These are phyloP conservation scores for Lucifuga dentata DNA, from an alignment of 2,113 vertebrate species.

Conservation along the genomic window DNA sequence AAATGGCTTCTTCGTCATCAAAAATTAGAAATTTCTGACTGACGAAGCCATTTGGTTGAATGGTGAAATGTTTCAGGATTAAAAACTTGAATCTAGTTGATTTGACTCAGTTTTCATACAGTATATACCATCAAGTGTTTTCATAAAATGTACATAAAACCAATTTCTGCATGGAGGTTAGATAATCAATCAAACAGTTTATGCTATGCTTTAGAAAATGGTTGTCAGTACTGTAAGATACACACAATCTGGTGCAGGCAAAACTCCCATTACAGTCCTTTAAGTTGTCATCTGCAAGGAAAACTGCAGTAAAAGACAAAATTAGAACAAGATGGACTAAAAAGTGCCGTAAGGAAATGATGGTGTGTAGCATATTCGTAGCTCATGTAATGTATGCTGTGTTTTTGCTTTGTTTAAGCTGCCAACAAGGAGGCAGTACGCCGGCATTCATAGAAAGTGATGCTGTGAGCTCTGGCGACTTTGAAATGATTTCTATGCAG, in stretches of 20 bases:
- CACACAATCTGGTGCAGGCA: conserved; percentile 5
- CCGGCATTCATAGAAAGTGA: neutral
- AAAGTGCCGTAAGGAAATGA: neutral
- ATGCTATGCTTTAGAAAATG: neutral
- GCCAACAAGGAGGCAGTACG: conserved; percentile 15
- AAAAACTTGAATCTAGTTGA: no score
- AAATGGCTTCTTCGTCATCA: no score
- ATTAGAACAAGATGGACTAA: conserved; percentile 9
- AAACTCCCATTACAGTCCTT: neutral
- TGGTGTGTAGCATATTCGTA: conserved; percentile 23
- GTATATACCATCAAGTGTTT: no score
- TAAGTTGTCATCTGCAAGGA: conserved; percentile 34
- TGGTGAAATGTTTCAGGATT: no score
- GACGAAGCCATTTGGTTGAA: no score
- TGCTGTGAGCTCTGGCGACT: conserved; percentile 19
- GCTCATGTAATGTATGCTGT: conserved; percentile 10
- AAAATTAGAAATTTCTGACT: no score
- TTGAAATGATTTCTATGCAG: conserved; percentile 48
- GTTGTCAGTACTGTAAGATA: conserved; percentile 1
- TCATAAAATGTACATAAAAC: neutral
- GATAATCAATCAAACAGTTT: neutral
- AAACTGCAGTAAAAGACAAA: conserved; percentile 10
- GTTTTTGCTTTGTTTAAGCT: conserved; percentile 20
- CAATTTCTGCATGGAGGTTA: neutral
- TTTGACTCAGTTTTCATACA: no score